A percentile compares a stretch with the other conserved stretches of the same genome.
Conservation (phyloP, 2,113 vertebrate genomes). For the Albula goreensis region DNA sequence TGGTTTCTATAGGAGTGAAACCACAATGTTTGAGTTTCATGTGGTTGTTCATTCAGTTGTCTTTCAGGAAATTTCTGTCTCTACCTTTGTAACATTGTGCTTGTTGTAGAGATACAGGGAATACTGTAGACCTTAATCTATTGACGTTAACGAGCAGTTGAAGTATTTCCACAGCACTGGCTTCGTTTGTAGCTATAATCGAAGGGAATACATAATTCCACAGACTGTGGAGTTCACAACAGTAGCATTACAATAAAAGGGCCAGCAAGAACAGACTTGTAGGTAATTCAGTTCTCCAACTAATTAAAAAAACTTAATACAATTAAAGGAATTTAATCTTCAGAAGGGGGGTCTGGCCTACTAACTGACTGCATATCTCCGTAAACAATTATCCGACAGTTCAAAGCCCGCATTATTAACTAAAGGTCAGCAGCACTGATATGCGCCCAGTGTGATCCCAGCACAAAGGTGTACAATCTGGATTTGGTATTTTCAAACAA, state of each 20-base stretch:
- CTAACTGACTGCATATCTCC: neutral
- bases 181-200: neutral
- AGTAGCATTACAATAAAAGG: neutral
- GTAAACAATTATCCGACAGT: conserved; percentile 9
- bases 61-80: too few relatives aligned
- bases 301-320: conserved; percentile 21
- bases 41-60: too few relatives aligned
- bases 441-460: conserved; percentile 45
- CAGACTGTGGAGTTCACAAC: neutral
- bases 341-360: neutral
- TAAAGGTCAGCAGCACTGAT: conserved; percentile 19
- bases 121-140: too few relatives aligned
- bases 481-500: conserved; percentile 65
- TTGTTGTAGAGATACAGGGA: too few relatives aligned
- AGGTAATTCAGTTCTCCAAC: neutral
- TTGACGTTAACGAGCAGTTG: too few relatives aligned
- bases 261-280: neutral
- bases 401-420: conserved; percentile 8
- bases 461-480: conserved; percentile 53
- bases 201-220: neutral
- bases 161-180: too few relatives aligned
- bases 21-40: too few relatives aligned
- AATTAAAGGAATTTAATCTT: conserved; percentile 6
- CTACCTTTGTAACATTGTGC: too few relatives aligned
- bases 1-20: too few relatives aligned